Evolutionary conservation across 2,797 vertebrate genomes (phyloP), one percentile per base, ranked within the genome.

Genomic region (Sciurus carolinensis): DNA sequence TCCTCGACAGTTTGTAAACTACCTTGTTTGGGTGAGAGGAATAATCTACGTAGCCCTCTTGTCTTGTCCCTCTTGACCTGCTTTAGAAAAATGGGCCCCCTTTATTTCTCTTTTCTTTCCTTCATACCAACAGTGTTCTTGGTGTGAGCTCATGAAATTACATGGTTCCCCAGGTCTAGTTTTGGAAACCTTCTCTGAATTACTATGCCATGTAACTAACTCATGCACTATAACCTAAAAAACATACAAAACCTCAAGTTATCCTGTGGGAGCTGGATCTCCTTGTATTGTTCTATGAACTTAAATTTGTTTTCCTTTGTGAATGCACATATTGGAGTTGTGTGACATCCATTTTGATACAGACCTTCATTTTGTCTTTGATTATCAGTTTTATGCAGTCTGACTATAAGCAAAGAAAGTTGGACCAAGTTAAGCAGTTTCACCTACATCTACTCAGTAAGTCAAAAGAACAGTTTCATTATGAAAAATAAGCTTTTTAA

Each of bases 401-500:
- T 92, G 62, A 84, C 69, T 86, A 3, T 95, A 87, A 91, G 39
- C 80, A 84, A 22, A 84, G 36, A 82, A 87, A 85, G 12, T 94
- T 94, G 59, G 52, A 50, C 42, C n/a, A 80, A 52, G 30, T 81
- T 91, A 93, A 75, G 59, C 18, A 81, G 13, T 90, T 87, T 95
- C 62, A 80, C 33, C 36, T 50, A 3, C 86, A 28, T 26, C 33
- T 92, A 14, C 24, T 89, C 47, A 85, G 0, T 84, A 54, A 84
- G 47, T 85, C 47, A 67, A 76, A 92, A 72, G 57, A 94, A 85
- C 67, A 95, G 15, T 83, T 57, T 95, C 36, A 96, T 42, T 47
- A 71, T 81, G 91, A 72, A 91, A 39, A 87, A 86, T 71, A 79
- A 84, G 39, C 62, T 73, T 96, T 97, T 33, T 91, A 79, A 84